Evolutionary conservation across 2,797 vertebrate species (phyloP).

Genomic region (Parotocinclus haroldoi): DNA sequence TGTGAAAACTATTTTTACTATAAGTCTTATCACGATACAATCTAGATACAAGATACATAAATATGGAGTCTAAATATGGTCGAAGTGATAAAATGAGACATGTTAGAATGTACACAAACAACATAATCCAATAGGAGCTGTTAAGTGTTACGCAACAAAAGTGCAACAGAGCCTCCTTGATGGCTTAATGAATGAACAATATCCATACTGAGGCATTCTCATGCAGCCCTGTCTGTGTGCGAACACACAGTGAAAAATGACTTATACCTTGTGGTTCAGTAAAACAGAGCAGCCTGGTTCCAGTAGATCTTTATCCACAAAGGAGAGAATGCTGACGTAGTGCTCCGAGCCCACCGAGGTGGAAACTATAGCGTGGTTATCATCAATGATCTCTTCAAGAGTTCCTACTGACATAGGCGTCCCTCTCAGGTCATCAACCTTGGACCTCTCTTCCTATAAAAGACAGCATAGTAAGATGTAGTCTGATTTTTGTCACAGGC

Average conservation of each 20-base stretch:
- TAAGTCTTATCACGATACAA: too few relatives aligned
- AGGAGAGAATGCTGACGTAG: conserved; percentile 97
- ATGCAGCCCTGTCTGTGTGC: background rate
- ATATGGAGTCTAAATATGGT: too few relatives aligned
- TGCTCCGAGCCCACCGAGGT: conserved; percentile 97
- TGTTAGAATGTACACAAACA: too few relatives aligned
- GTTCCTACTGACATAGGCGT: conserved; percentile 98
- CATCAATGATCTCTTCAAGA: conserved; percentile 96
- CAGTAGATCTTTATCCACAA: conserved; percentile 95
- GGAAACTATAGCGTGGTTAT: conserved; percentile 97
- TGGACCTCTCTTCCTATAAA: conserved; percentile 91
- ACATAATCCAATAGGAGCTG: too few relatives aligned
- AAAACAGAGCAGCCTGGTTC: conserved; percentile 96
- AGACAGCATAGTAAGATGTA: background rate
- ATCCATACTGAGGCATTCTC: too few relatives aligned
- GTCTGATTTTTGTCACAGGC: background rate
- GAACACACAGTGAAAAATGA: background rate
- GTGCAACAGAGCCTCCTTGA: too few relatives aligned
- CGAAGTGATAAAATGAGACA: too few relatives aligned
- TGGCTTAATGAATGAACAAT: too few relatives aligned
- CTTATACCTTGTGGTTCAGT: conserved; percentile 90
- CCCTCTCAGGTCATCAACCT: conserved; percentile 96
- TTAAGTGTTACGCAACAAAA: too few relatives aligned
- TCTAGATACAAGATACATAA: too few relatives aligned
- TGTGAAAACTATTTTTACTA: too few relatives aligned